phyloP scores from a whole-genome alignment of 2,113 vertebrate genomes.

The Poeciliopsis turrubarensis region DNA sequence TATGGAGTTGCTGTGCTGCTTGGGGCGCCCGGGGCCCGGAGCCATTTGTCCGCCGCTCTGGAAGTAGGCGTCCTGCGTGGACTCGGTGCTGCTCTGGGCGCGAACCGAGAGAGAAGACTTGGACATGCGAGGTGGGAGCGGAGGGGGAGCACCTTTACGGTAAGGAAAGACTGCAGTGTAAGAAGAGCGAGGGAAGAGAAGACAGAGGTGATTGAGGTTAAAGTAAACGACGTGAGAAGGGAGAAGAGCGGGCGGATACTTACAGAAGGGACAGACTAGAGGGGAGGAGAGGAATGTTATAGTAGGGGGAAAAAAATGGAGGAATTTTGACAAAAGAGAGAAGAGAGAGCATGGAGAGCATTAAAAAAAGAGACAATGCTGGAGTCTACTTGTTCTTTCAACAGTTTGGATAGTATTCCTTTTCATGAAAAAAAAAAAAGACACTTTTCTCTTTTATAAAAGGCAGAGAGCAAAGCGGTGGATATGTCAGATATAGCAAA shows the following conservation, averaged over 20 bases:
- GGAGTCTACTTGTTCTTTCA: slow-evolving; percentile 3
- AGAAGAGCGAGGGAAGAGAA: slow-evolving; percentile 52
- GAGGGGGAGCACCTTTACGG: slow-evolving; percentile 92
- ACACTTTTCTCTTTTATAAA: slow-evolving; percentile 13
- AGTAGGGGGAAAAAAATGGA: not conserved
- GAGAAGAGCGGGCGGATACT: slow-evolving; percentile 43
- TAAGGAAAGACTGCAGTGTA: slow-evolving; percentile 91
- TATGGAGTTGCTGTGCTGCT: slow-evolving; percentile 91
- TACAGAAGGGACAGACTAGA: slow-evolving; percentile 63
- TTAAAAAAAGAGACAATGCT: slow-evolving; percentile 16
- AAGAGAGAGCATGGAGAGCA: slow-evolving; percentile 36
- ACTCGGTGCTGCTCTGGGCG: slow-evolving; percentile 98
- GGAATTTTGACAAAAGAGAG: slow-evolving; percentile 1
- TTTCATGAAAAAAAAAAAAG: slow-evolving; percentile 19
- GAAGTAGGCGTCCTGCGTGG: slow-evolving; percentile 93
- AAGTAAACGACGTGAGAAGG: slow-evolving; percentile 24
- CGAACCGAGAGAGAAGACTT: slow-evolving; percentile 96
- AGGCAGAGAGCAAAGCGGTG: slow-evolving; percentile 10
- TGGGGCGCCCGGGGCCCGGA: slow-evolving; percentile 77
- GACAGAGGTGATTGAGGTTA: slow-evolving; percentile 60
- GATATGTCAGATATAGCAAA: slow-evolving; percentile 27
- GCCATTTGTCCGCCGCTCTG: slow-evolving; percentile 80
- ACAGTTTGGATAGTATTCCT: not conserved
- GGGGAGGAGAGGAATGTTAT: slow-evolving; percentile 15
- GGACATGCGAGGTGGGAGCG: slow-evolving; percentile 94